A percentile compares a stretch with the other conserved stretches of the same genome.
These are phyloP conservation scores for Gulo gulo DNA, from an alignment of 2,113 vertebrate species.

Conservation along the genomic window DNA sequence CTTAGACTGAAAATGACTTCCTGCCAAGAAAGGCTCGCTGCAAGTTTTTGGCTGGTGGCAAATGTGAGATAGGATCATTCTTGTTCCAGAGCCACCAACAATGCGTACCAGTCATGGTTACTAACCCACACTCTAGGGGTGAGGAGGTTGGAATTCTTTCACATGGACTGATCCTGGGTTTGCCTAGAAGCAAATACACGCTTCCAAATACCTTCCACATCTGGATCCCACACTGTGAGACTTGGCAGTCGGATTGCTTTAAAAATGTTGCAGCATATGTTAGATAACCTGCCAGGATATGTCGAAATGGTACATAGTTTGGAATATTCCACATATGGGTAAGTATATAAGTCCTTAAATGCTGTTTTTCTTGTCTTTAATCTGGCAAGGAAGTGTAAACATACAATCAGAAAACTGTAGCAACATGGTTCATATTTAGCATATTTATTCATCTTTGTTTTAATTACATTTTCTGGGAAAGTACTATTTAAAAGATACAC, in stretches of 20 bases:
- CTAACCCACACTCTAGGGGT: constrained; percentile 31
- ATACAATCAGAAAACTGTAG: constrained; percentile 52
- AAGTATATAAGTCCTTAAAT: constrained; percentile 55
- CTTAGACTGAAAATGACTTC: constrained; percentile 50
- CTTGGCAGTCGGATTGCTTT: constrained; percentile 60
- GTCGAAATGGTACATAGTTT: constrained; percentile 50
- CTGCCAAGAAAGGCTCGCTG: constrained; percentile 22
- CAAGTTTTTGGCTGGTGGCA: constrained; percentile 44
- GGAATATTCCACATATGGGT: constrained; percentile 61
- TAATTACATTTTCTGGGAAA: constrained; percentile 57
- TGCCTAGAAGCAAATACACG: constrained; percentile 64
- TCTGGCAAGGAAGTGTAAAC: constrained; percentile 56
- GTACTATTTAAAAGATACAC: constrained; percentile 44
- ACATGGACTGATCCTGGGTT: constrained; percentile 37
- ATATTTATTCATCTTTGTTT: constrained; percentile 64
- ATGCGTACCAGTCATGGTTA: not conserved
- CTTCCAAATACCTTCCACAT: constrained; percentile 53
- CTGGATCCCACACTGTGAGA: constrained; percentile 59
- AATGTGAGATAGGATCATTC: constrained; percentile 45
- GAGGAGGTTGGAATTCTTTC: constrained; percentile 51
- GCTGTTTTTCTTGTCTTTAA: constrained; percentile 58
- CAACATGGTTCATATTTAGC: constrained; percentile 29
- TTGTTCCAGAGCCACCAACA: constrained; percentile 11
- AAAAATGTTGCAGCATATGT: constrained; percentile 45
- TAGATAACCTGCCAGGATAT: constrained; percentile 62